Evolutionary conservation across 2,888 invertebrate species (phyloP).

Genomic region (Trichogramma dendrolimi): DNA sequence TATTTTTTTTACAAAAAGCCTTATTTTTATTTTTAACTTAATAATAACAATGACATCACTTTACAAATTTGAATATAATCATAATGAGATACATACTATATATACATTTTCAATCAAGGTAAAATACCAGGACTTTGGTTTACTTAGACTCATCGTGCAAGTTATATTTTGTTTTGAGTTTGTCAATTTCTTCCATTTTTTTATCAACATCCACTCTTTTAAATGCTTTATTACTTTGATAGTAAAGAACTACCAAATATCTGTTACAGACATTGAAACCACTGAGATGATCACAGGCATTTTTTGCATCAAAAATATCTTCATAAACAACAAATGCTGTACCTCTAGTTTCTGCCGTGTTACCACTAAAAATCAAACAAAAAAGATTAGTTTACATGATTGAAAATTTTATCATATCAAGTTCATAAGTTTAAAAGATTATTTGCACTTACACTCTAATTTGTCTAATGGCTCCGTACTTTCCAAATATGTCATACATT

Average conservation of each 20-base stretch:
- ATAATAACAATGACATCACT: too few relatives aligned
- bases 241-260: slow-evolving; percentile 97
- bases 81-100: too few relatives aligned
- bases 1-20: too few relatives aligned
- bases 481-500: slow-evolving; percentile 99
- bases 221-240: slow-evolving; percentile 93
- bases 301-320: slow-evolving; percentile 99
- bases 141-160: slow-evolving; percentile 48
- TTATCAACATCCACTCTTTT: slow-evolving; percentile 93
- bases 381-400: slow-evolving; percentile 12
- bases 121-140: not conserved
- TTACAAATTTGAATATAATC: too few relatives aligned
- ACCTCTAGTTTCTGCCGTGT: slow-evolving; percentile 95
- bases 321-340: slow-evolving; percentile 99
- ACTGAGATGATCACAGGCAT: slow-evolving; percentile 97
- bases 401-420: not conserved
- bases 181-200: slow-evolving; percentile 92
- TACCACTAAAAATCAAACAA: slow-evolving; percentile 66
- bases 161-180: slow-evolving; percentile 86
- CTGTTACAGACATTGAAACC: slow-evolving; percentile 99
- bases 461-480: slow-evolving; percentile 98
- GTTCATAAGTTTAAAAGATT: not conserved
- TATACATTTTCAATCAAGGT: not conserved
- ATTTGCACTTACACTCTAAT: slow-evolving; percentile 82
- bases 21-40: too few relatives aligned